Conservation (phyloP, 2,113 vertebrate genomes). For the Phaethon lepturus region DNA sequence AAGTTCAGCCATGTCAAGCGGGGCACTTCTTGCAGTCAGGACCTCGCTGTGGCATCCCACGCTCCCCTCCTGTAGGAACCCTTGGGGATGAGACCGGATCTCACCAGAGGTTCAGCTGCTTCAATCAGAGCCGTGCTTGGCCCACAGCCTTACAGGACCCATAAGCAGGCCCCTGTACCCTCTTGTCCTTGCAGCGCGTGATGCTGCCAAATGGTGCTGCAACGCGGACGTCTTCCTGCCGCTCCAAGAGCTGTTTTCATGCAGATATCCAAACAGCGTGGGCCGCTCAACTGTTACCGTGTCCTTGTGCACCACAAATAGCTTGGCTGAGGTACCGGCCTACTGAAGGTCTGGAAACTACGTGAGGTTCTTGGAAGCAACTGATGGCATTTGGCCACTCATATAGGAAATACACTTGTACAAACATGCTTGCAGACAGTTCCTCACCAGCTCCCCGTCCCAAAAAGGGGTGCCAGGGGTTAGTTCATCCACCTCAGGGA, state of each 20-base stretch:
- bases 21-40: not conserved
- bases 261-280: not conserved
- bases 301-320: not conserved
- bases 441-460: not conserved
- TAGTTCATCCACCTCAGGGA: not conserved
- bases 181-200: rapidly evolving
- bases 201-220: rapidly evolving
- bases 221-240: rapidly evolving
- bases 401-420: not conserved
- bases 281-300: not conserved
- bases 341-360: constrained; percentile 2
- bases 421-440: not conserved
- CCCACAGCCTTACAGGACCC: not conserved
- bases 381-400: not conserved
- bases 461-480: not conserved
- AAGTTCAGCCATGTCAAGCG: rapidly evolving
- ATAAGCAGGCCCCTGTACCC: not conserved
- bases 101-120: not conserved
- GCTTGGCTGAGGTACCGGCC: not conserved
- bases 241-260: not conserved
- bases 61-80: rapidly evolving
- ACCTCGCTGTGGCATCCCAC: not conserved
- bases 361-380: not conserved
- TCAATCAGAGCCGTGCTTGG: not conserved
- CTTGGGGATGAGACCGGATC: not conserved